phyloP scores from a whole-genome alignment of 2,113 vertebrate genomes.

The Philantomba maxwellii region DNA sequence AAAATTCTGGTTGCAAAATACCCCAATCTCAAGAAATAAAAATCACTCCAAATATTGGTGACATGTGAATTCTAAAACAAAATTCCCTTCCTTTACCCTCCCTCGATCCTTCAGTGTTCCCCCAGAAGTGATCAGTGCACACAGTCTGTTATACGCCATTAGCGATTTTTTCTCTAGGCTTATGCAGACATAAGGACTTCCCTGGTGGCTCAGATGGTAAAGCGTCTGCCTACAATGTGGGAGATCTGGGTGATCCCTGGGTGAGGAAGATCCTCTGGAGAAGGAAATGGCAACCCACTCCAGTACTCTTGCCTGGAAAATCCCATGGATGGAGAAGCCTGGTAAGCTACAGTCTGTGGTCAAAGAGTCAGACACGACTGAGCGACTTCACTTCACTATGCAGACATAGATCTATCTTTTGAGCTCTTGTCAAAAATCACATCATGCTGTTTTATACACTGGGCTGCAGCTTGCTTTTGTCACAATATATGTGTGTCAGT shows the following conservation, averaged over 20 bases:
- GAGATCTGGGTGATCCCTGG: no score
- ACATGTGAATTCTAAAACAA: neutral
- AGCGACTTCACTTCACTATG: neutral
- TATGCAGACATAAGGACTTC: neutral
- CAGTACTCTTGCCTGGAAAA: no score
- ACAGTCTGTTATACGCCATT: neutral
- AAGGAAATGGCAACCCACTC: no score
- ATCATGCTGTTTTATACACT: neutral
- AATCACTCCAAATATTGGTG: neutral
- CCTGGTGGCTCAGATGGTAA: no score
- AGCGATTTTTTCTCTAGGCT: neutral
- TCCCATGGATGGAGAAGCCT: no score
- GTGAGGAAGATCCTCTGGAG: no score
- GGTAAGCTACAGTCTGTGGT: no score
- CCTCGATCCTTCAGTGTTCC: neutral
- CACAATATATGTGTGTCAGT: neutral
- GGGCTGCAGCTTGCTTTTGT: neutral
- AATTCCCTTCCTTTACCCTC: neutral
- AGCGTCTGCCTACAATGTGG: no score
- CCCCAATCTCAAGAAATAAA: neutral
- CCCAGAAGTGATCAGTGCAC: neutral
- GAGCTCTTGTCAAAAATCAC: neutral
- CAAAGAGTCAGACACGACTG: accelerated
- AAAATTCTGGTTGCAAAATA: neutral
- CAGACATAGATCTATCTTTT: neutral